A percentile compares a stretch with the other conserved stretches of the same genome.
phyloP scores from a whole-genome alignment of 2,113 vertebrate genomes.

The Sorex fumeus region DNA sequence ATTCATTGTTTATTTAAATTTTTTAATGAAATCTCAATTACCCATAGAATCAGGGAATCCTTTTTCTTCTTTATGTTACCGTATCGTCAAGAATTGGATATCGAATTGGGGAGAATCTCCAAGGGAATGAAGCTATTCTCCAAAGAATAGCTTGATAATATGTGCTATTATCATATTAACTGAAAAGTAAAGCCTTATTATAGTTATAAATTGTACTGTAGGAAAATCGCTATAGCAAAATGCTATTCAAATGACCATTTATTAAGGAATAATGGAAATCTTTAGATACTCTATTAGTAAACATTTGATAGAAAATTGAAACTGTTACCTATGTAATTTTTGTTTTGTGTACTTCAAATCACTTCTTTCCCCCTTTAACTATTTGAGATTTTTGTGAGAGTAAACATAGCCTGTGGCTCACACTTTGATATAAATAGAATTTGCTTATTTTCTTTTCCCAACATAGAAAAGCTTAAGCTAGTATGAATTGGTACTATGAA shows the following conservation, averaged over 20 bases:
- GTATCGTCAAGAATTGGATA: constrained; percentile 64
- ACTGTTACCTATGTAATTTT: not conserved
- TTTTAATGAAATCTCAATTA: constrained; percentile 71
- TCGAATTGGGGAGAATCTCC: constrained; percentile 41
- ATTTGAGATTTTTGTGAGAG: not conserved
- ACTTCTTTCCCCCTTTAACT: constrained; percentile 18
- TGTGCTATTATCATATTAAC: not conserved
- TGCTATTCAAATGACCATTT: not conserved
- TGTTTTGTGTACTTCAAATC: not conserved
- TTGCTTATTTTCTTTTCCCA: constrained; percentile 43
- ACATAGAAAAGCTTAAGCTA: constrained; percentile 16
- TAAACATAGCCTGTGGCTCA: constrained; percentile 13
- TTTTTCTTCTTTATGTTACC: constrained; percentile 62
- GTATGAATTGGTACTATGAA: constrained; percentile 23
- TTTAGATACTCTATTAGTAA: constrained; percentile 61
- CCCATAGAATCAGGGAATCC: constrained; percentile 12
- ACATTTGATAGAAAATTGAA: constrained; percentile 58
- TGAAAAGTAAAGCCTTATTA: not conserved
- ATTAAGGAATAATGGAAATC: not conserved
- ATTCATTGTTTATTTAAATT: constrained; percentile 55
- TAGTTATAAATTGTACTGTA: not conserved
- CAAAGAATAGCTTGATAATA: not conserved
- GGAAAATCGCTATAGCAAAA: not conserved
- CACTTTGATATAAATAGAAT: constrained; percentile 16
- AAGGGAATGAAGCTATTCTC: constrained; percentile 51